phyloP scores from a whole-genome alignment of 2,113 vertebrate genomes.

The Megalops atlanticus region DNA sequence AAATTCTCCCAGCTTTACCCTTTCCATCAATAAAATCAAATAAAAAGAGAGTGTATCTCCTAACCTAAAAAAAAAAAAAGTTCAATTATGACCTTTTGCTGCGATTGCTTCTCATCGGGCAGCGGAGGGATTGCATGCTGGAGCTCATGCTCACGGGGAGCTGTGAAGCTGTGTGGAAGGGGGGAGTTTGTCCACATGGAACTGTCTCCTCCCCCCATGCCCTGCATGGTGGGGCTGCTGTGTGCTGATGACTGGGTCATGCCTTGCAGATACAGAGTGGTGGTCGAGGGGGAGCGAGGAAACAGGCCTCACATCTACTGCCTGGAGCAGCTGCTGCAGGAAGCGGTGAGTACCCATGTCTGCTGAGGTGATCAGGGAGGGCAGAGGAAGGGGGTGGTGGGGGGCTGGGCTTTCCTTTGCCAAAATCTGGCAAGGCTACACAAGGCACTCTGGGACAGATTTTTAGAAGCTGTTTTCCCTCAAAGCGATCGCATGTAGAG shows the following conservation, averaged over 20 bases:
- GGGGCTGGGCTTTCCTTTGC: conserved; percentile 20
- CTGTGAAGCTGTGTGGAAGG: neutral
- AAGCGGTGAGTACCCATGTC: conserved; percentile 79
- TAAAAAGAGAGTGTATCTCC: conserved; percentile 5
- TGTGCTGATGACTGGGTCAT: conserved; percentile 31
- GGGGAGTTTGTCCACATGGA: neutral
- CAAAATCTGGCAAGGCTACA: conserved; percentile 24
- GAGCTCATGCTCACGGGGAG: neutral
- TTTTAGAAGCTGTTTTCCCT: conserved; percentile 18
- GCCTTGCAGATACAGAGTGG: conserved; percentile 89
- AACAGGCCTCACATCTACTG: conserved; percentile 98
- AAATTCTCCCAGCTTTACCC: conserved; percentile 16
- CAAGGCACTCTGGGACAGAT: conserved; percentile 31
- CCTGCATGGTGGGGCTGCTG: neutral
- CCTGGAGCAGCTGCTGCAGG: conserved; percentile 94
- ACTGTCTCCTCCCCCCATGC: neutral
- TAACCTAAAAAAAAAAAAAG: conserved; percentile 14
- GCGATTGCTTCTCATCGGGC: neutral
- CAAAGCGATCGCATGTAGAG: neutral
- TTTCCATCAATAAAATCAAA: conserved; percentile 18
- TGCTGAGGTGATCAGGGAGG: conserved; percentile 15
- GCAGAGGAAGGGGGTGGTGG: neutral
- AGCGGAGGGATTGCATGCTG: neutral
- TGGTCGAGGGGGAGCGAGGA: conserved; percentile 94
- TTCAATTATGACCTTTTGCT: conserved; percentile 19